phyloP scores from a whole-genome alignment of 1,140 invertebrate genomes.

The Aphelenchoides avenae region DNA sequence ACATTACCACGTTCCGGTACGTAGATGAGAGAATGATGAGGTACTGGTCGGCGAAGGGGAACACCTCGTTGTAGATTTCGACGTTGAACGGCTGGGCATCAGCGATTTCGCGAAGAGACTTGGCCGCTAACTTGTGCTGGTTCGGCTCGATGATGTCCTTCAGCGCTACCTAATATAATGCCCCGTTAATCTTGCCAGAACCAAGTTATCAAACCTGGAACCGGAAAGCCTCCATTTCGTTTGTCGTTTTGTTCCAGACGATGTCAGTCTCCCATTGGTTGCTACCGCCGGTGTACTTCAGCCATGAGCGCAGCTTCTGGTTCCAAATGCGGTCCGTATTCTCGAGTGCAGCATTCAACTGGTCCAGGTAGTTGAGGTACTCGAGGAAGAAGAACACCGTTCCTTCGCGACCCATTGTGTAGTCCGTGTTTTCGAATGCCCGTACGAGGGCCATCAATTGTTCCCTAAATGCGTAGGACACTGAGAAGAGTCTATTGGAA shows the following conservation, averaged over 20 bases:
- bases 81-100: constrained; percentile 54
- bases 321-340: constrained; percentile 57
- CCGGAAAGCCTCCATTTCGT: constrained; percentile 44
- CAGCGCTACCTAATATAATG: constrained; percentile 51
- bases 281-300: constrained; percentile 54
- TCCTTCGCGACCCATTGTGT: constrained; percentile 57
- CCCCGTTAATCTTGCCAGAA: constrained; percentile 23
- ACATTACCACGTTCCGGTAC: constrained; percentile 61
- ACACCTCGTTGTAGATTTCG: constrained; percentile 55
- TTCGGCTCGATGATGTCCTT: constrained; percentile 59
- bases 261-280: constrained; percentile 57
- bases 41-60: constrained; percentile 60
- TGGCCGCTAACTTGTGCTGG: constrained; percentile 57
- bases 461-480: constrained; percentile 38
- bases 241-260: constrained; percentile 38
- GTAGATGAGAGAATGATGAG: constrained; percentile 60
- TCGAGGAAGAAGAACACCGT: constrained; percentile 59
- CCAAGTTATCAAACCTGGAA: constrained; percentile 45
- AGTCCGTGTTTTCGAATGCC: constrained; percentile 55
- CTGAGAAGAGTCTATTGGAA: constrained; percentile 2
- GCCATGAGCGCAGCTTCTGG: constrained; percentile 52
- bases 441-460: constrained; percentile 43
- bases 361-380: constrained; percentile 56
- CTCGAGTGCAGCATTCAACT: constrained; percentile 56
- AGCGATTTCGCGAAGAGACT: constrained; percentile 51